Percentiles rank a stretch among this genome's conserved stretches.
These are phyloP conservation scores for Eretmochelys imbricata DNA, from an alignment of 2,113 vertebrate species.

Conservation along the genomic window DNA sequence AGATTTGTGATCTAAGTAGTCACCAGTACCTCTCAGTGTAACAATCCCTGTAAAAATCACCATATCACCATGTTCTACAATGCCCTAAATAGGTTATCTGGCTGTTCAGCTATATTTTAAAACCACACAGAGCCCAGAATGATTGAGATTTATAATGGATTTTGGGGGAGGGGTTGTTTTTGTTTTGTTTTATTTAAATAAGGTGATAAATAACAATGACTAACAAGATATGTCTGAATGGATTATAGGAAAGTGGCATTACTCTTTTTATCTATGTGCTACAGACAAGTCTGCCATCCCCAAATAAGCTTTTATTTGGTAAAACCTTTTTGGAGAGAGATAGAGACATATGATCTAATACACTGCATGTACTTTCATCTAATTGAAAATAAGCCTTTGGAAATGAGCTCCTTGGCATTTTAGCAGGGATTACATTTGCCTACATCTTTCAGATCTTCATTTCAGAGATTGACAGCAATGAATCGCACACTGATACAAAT, in stretches of 20 bases:
- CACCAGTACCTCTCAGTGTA: background rate
- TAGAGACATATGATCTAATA: accelerated
- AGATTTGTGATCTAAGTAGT: background rate
- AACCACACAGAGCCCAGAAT: accelerated
- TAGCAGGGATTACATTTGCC: accelerated
- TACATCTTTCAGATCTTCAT: accelerated
- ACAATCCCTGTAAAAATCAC: background rate
- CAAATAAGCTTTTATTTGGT: background rate
- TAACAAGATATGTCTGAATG: background rate
- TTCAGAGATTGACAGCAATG: background rate
- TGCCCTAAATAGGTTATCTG: background rate
- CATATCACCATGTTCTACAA: accelerated
- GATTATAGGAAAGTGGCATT: accelerated
- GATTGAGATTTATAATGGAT: accelerated
- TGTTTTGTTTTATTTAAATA: background rate
- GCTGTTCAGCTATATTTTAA: background rate
- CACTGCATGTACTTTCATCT: accelerated
- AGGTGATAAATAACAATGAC: accelerated
- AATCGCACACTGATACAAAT: background rate
- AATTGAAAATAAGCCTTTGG: accelerated
- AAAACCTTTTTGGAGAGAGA: background rate
- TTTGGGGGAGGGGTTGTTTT: background rate
- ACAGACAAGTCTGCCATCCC: accelerated
- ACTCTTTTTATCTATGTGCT: background rate
- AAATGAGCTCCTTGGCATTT: accelerated